Evolutionary conservation across 2,797 vertebrate genomes (phyloP).

Genomic region (Morelia viridis): DNA sequence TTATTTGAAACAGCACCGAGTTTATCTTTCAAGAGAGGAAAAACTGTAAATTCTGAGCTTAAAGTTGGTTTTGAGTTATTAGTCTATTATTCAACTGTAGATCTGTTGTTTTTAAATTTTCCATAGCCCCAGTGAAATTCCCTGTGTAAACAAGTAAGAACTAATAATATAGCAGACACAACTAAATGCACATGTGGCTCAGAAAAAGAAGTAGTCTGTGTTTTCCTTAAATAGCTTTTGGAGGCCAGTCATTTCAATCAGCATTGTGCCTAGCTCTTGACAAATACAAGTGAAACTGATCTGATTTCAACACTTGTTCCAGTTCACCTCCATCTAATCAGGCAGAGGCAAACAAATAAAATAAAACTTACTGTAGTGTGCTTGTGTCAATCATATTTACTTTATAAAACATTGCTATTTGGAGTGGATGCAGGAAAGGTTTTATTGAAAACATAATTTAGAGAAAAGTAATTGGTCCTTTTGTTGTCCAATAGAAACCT

Average conservation of each 20-base stretch:
- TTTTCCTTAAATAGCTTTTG: background rate
- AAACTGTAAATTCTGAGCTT: background rate
- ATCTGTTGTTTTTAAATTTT: background rate
- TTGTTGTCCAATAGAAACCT: background rate
- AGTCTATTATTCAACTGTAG: background rate
- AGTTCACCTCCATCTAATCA: background rate
- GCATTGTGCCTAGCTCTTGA: background rate
- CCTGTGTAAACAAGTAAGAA: background rate
- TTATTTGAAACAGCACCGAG: background rate
- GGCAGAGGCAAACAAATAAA: background rate
- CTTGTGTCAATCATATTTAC: background rate
- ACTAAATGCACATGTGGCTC: background rate
- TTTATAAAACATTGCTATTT: background rate
- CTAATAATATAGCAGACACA: background rate
- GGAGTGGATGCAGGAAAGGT: background rate
- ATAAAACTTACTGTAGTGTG: background rate
- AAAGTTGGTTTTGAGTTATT: background rate
- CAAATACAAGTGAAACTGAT: background rate
- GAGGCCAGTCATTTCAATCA: background rate
- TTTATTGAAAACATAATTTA: background rate
- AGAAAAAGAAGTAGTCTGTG: background rate
- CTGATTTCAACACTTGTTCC: slow-evolving; percentile 22
- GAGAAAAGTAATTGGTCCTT: background rate
- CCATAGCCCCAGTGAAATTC: background rate
- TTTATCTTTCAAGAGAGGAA: background rate